These are phyloP conservation scores for Corythucha ciliata DNA, from an alignment of 2,888 invertebrate genomes.

Conservation along the genomic window DNA sequence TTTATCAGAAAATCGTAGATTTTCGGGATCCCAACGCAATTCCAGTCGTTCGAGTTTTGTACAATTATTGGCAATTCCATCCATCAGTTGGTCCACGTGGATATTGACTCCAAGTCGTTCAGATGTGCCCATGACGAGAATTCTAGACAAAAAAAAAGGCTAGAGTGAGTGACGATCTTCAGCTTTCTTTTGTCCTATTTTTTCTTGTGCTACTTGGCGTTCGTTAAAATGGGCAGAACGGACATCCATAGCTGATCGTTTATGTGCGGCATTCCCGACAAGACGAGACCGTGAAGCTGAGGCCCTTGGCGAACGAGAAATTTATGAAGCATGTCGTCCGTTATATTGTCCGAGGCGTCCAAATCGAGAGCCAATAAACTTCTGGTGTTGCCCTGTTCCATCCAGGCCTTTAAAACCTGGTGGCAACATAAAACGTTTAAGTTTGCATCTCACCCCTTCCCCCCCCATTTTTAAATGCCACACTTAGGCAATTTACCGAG, in stretches of 20 bases:
- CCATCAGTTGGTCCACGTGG: conserved; percentile 95
- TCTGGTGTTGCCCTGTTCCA: conserved; percentile 68
- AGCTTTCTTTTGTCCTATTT: neutral
- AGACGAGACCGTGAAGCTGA: conserved; percentile 75
- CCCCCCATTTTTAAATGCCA: neutral
- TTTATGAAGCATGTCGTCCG: conserved; percentile 84
- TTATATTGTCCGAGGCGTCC: conserved; percentile 89
- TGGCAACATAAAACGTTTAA: conserved; percentile 17
- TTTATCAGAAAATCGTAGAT: conserved; percentile 96
- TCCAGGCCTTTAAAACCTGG: conserved; percentile 76
- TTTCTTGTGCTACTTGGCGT: conserved; percentile 64
- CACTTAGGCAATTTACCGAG: conserved; percentile 46
- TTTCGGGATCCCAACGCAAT: conserved; percentile 97
- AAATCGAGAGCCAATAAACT: conserved; percentile 81
- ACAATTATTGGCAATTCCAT: conserved; percentile 90
- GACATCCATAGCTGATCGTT: conserved; percentile 98
- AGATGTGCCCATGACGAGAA: conserved; percentile 93
- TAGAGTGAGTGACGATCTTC: neutral
- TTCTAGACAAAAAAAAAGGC: conserved; percentile 50
- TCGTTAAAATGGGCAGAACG: conserved; percentile 79
- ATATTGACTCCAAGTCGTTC: conserved; percentile 94
- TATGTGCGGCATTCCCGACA: conserved; percentile 95
- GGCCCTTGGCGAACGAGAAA: conserved; percentile 83
- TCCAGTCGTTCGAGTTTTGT: conserved; percentile 82
- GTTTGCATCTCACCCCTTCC: neutral